These are phyloP conservation scores for Galendromus occidentalis DNA, from an alignment of 1,140 invertebrate species.

Conservation along the genomic window DNA sequence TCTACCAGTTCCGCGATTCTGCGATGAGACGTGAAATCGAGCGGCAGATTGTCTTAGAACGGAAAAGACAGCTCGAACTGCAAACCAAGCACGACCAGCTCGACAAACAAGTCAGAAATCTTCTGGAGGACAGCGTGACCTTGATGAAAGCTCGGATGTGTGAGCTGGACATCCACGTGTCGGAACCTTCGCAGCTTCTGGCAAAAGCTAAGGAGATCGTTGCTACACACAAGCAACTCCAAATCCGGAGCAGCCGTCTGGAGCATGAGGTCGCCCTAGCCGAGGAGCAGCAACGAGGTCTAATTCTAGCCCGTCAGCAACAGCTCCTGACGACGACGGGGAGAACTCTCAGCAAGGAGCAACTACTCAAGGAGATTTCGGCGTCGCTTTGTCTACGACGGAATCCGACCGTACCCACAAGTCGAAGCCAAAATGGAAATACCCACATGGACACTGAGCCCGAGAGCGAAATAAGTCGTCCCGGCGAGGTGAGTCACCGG, in stretches of 20 bases:
- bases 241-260: constrained; percentile 28
- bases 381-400: not conserved
- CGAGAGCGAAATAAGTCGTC: no score
- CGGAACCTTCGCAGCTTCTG: constrained; percentile 58
- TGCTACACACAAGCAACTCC: constrained; percentile 65
- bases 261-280: not conserved
- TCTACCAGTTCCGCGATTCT: constrained; percentile 56
- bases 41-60: constrained; percentile 56
- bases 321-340: not conserved
- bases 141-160: constrained; percentile 69
- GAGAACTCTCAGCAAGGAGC: not conserved
- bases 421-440: no score
- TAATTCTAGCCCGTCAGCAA: not conserved
- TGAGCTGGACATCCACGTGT: constrained; percentile 65
- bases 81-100: constrained; percentile 56
- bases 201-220: constrained; percentile 77
- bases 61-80: constrained; percentile 45
- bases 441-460: no score
- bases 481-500: no score
- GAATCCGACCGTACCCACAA: not conserved
- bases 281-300: constrained; percentile 4
- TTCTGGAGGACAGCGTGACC: constrained; percentile 76
- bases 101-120: constrained; percentile 68
- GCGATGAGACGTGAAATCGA: constrained; percentile 48
- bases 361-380: constrained; percentile 1